These are phyloP conservation scores for Drosophila antonietae DNA, from an alignment of 2,888 invertebrate genomes.

Conservation along the genomic window DNA sequence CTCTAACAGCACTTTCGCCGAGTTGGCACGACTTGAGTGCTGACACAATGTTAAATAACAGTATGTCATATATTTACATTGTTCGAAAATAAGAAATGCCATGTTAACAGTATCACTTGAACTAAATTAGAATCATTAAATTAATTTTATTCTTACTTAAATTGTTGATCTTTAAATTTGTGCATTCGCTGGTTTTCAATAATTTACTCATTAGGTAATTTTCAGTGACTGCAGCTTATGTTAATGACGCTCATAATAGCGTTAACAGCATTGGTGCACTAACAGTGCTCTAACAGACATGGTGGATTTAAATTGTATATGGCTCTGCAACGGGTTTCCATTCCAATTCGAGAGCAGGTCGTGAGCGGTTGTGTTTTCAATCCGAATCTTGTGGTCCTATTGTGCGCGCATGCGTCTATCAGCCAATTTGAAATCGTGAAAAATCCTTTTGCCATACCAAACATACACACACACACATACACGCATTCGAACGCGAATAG, in stretches of 20 bases:
- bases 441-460: conserved; percentile 73
- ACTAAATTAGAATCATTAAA: neutral
- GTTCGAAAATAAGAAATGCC: neutral
- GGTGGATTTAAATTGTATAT: conserved; percentile 56
- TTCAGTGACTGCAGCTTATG: neutral
- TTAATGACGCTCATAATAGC: conserved; percentile 11
- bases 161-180: neutral
- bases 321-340: conserved; percentile 67
- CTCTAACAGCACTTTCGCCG: conserved; percentile 62
- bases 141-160: neutral
- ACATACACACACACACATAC: conserved; percentile 25
- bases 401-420: conserved; percentile 71
- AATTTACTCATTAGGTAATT: neutral
- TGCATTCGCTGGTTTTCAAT: neutral
- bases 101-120: neutral
- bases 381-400: conserved; percentile 54
- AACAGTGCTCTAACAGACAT: conserved; percentile 27
- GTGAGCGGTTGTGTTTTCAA: conserved; percentile 73
- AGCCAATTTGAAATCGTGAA: conserved; percentile 64
- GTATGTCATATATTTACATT: neutral
- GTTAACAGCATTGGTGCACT: conserved; percentile 14
- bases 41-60: conserved; percentile 20
- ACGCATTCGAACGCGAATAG: conserved; percentile 36
- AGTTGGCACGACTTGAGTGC: conserved; percentile 24
- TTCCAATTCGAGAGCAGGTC: conserved; percentile 82